A percentile compares a stretch with the other conserved stretches of the same genome.
These are phyloP conservation scores for Agrochola macilenta DNA, from an alignment of 2,888 invertebrate species.

Conservation along the genomic window DNA sequence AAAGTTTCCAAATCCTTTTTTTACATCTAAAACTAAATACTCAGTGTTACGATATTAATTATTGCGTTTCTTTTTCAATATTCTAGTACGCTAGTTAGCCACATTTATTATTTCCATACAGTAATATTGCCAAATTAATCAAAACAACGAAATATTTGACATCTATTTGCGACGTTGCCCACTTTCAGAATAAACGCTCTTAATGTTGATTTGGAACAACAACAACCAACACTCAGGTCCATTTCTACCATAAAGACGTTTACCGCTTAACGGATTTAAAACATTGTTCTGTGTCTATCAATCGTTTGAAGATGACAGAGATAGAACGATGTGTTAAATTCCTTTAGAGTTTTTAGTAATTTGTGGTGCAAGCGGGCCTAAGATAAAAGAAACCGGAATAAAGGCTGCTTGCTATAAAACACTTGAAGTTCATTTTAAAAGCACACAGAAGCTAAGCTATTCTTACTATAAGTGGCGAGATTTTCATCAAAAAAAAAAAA, in stretches of 20 bases:
- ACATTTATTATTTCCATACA: too few species aligned
- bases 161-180: too few species aligned
- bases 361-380: not conserved
- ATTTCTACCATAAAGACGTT: not conserved
- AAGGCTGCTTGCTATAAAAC: not conserved
- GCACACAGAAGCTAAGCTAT: not conserved
- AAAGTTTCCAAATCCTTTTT: too few species aligned
- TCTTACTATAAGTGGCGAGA: too few species aligned
- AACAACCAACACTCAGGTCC: not conserved
- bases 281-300: not conserved
- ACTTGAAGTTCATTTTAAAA: not conserved
- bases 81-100: too few species aligned
- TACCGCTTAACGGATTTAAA: not conserved
- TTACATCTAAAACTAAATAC: too few species aligned
- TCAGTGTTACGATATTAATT: too few species aligned
- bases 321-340: not conserved
- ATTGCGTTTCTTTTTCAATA: too few species aligned
- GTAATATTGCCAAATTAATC: too few species aligned
- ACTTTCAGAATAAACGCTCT: too few species aligned
- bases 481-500: too few species aligned
- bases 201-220: not conserved
- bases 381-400: not conserved
- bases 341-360: not conserved
- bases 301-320: not conserved
- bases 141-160: too few species aligned